phyloP scores from a whole-genome alignment of 2,113 vertebrate species.

The Bufo gargarizans region DNA sequence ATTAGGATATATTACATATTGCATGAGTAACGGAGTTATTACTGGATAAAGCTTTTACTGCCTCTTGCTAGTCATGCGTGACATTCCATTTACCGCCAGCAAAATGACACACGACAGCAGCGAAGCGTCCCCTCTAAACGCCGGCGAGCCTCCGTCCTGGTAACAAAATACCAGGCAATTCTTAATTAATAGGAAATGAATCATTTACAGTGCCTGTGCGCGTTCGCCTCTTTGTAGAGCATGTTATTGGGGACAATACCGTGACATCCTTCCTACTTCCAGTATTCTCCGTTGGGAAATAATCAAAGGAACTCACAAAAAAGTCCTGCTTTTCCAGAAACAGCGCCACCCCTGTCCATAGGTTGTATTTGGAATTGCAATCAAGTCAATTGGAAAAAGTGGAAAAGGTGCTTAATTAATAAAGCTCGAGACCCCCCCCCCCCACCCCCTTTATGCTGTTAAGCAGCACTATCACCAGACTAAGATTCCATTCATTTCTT shows the following conservation, averaged over 20 bases:
- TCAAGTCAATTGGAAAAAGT: too few relatives aligned
- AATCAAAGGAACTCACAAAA: too few relatives aligned
- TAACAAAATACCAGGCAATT: background rate
- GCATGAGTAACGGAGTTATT: slow-evolving; percentile 24
- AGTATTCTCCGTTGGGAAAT: too few relatives aligned
- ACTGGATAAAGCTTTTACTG: slow-evolving; percentile 37
- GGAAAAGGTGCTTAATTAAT: too few relatives aligned
- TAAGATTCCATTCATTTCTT: too few relatives aligned
- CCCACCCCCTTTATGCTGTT: too few relatives aligned
- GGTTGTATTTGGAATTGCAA: too few relatives aligned
- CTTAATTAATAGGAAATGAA: slow-evolving; percentile 34
- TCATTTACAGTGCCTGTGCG: background rate
- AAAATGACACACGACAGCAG: background rate
- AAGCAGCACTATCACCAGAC: too few relatives aligned
- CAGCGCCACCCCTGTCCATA: too few relatives aligned
- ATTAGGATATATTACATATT: slow-evolving; percentile 44
- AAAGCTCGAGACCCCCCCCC: too few relatives aligned
- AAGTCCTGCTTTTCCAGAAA: too few relatives aligned
- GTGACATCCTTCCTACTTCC: background rate
- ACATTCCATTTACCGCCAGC: slow-evolving; percentile 15
- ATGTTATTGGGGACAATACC: background rate
- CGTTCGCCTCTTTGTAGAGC: background rate
- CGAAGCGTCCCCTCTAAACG: background rate
- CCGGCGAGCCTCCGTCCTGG: background rate
- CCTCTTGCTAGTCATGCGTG: slow-evolving; percentile 42